Conservation (phyloP, 2,888 invertebrate species). For the Drosophila bunnanda region DNA sequence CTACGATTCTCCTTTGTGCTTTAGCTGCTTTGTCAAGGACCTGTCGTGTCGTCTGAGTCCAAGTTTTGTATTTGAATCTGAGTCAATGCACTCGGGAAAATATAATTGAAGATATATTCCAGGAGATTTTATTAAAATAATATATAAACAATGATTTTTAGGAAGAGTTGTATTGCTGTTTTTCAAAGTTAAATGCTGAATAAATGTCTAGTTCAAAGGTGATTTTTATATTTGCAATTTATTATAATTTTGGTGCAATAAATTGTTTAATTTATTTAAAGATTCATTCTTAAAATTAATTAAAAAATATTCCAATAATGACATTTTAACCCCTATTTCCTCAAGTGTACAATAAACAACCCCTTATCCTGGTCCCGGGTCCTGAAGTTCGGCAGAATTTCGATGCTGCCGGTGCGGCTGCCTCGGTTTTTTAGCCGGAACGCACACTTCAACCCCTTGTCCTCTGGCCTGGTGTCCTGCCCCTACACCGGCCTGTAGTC, state of each 20-base stretch:
- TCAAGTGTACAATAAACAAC: slow-evolving; percentile 41
- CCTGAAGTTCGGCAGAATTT: slow-evolving; percentile 62
- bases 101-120: not conserved
- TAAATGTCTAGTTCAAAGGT: not conserved
- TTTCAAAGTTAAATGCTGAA: not conserved
- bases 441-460: slow-evolving; percentile 76
- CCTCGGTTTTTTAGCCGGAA: slow-evolving; percentile 59
- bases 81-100: slow-evolving; percentile 56
- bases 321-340: slow-evolving; percentile 6
- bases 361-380: slow-evolving; percentile 42
- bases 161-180: too few relatives aligned
- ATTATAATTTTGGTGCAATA: not conserved
- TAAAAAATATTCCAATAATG: not conserved
- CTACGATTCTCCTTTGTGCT: slow-evolving; percentile 13
- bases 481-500: slow-evolving; percentile 2
- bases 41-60: slow-evolving; percentile 66
- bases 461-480: slow-evolving; percentile 23
- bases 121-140: not conserved
- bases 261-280: too few relatives aligned
- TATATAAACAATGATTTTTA: too few relatives aligned
- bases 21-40: slow-evolving; percentile 33
- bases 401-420: slow-evolving; percentile 63
- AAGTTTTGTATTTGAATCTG: slow-evolving; percentile 40
- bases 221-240: not conserved
- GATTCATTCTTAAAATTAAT: not conserved